Evolutionary conservation across 2,113 vertebrate species (phyloP).

Genomic region (Reinhardtius hippoglossoides): DNA sequence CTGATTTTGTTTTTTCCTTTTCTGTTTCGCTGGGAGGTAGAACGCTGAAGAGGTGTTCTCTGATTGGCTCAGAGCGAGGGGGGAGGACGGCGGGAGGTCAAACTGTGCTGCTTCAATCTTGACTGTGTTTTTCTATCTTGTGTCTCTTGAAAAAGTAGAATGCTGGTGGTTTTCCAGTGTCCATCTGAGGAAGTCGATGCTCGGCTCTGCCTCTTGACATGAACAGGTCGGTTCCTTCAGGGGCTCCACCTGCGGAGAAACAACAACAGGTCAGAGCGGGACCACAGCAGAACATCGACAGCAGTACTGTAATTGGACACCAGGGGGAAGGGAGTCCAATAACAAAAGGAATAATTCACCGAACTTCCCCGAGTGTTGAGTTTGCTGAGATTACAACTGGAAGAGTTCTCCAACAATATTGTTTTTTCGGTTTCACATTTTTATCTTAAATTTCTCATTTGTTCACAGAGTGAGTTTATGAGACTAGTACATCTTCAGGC

Average conservation of each 20-base stretch:
- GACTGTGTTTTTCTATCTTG: constrained; percentile 6
- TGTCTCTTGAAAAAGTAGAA: constrained; percentile 36
- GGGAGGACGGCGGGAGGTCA: constrained; percentile 34
- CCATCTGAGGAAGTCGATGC: constrained; percentile 17
- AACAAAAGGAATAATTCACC: too few relatives aligned
- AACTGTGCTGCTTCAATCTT: constrained; percentile 32
- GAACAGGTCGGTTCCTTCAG: constrained; percentile 22
- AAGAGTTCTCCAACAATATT: not conserved
- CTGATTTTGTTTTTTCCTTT: constrained; percentile 21
- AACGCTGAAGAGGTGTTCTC: constrained; percentile 38
- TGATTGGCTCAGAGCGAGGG: constrained; percentile 13
- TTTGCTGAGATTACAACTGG: too few relatives aligned
- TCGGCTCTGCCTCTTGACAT: constrained; percentile 6
- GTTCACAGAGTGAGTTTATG: too few relatives aligned
- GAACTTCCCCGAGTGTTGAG: too few relatives aligned
- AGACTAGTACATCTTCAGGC: too few relatives aligned
- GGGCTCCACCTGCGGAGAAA: constrained; percentile 37
- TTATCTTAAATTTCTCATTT: too few relatives aligned
- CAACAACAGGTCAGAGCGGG: constrained; percentile 15
- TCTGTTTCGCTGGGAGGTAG: constrained; percentile 59
- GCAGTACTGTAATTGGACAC: not conserved
- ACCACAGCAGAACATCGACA: not conserved
- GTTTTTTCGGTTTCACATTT: too few relatives aligned
- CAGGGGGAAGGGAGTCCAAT: not conserved
- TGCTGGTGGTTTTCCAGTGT: constrained; percentile 56